A percentile compares a stretch with the other conserved stretches of the same genome.
phyloP scores from a whole-genome alignment of 53 echinoderm and acorn worm genomes.

The Henricia sp. region DNA sequence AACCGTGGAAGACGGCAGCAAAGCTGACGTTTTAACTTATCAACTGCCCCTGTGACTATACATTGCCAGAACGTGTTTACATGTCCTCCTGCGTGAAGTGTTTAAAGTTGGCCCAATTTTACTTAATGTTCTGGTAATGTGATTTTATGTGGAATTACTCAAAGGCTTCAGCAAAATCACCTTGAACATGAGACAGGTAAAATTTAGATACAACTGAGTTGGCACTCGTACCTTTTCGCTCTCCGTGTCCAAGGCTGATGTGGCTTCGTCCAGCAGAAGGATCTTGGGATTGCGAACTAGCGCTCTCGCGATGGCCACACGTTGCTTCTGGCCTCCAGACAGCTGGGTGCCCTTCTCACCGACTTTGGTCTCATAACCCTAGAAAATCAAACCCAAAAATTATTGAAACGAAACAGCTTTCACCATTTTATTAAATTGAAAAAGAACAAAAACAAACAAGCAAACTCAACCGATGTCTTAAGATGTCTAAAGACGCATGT shows the following conservation, averaged over 20 bases:
- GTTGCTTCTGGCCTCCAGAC: conserved; percentile 94
- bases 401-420: too few relatives aligned
- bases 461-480: too few relatives aligned
- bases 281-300: conserved; percentile 89
- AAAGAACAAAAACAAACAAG: too few relatives aligned
- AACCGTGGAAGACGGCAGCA: too few relatives aligned
- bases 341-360: conserved; percentile 89
- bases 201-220: neutral
- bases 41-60: too few relatives aligned
- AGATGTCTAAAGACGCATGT: too few relatives aligned
- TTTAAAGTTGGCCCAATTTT: too few relatives aligned
- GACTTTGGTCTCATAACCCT: conserved; percentile 90
- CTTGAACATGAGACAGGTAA: neutral
- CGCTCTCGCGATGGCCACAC: conserved; percentile 90
- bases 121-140: neutral
- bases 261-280: conserved; percentile 93
- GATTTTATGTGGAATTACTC: neutral
- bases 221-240: conserved; percentile 83
- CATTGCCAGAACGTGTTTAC: too few relatives aligned
- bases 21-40: too few relatives aligned
- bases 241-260: conserved; percentile 94
- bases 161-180: neutral
- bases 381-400: neutral
- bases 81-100: too few relatives aligned
- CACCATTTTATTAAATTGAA: too few relatives aligned